phyloP scores from a whole-genome alignment of 1,140 invertebrate species.

The Formica exsecta region DNA sequence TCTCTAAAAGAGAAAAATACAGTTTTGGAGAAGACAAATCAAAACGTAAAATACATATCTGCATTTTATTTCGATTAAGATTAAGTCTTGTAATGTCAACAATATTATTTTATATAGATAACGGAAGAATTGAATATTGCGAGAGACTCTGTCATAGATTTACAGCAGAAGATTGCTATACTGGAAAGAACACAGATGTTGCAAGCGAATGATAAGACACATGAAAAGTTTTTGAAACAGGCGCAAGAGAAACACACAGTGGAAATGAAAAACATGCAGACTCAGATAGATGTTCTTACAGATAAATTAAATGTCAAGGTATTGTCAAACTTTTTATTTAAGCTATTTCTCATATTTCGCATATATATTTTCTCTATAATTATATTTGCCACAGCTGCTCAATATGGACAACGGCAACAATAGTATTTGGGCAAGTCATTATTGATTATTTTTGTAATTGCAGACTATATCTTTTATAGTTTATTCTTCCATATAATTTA shows the following conservation, averaged over 20 bases:
- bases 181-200: slow-evolving; percentile 80
- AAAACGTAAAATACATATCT: slow-evolving; percentile 76
- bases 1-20: slow-evolving; percentile 79
- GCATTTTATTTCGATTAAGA: not conserved
- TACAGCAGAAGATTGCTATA: slow-evolving; percentile 81
- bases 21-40: slow-evolving; percentile 80
- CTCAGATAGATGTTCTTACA: slow-evolving; percentile 80
- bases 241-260: slow-evolving; percentile 80
- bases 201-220: slow-evolving; percentile 78
- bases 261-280: slow-evolving; percentile 83
- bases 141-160: slow-evolving; percentile 77
- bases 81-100: not conserved
- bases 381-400: slow-evolving; percentile 73
- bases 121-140: slow-evolving; percentile 79
- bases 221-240: slow-evolving; percentile 83
- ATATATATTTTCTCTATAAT: slow-evolving; percentile 43
- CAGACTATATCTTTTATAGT: slow-evolving; percentile 31
- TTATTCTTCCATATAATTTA: not conserved
- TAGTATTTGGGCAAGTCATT: slow-evolving; percentile 76
- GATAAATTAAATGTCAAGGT: slow-evolving; percentile 81
- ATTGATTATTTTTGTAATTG: slow-evolving; percentile 44
- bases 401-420: slow-evolving; percentile 73
- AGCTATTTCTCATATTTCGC: slow-evolving; percentile 18
- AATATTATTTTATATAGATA: slow-evolving; percentile 71
- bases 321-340: slow-evolving; percentile 46